Evolutionary conservation across 2,113 vertebrate species (phyloP).

Genomic region (Oryzias melastigma): DNA sequence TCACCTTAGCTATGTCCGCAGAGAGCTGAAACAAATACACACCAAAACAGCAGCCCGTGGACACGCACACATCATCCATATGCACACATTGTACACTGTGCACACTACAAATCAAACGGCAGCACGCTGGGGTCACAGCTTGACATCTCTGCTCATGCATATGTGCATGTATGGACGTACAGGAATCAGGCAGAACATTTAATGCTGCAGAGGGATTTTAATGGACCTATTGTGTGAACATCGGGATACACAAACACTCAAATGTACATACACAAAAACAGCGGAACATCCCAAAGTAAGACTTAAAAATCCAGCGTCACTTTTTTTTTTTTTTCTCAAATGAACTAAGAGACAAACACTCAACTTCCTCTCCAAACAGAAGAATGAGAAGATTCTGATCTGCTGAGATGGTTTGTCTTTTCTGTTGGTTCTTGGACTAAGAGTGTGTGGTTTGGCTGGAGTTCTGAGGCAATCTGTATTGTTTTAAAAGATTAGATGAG

Average conservation of each 20-base stretch:
- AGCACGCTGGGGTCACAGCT: conserved; percentile 5
- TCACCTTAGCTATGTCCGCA: conserved; percentile 86
- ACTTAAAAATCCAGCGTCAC: too few relatives aligned
- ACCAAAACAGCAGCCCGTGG: conserved; percentile 12
- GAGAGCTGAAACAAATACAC: conserved; percentile 85
- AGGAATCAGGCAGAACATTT: conserved; percentile 7
- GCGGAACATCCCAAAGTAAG: conserved; percentile 57
- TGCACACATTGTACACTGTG: not conserved
- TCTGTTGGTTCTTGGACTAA: conserved; percentile 48
- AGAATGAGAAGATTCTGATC: conserved; percentile 30
- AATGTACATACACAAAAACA: conserved; percentile 52
- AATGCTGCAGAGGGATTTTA: conserved; percentile 24
- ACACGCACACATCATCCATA: not conserved
- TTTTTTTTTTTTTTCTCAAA: conserved; percentile 38
- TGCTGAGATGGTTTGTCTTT: conserved; percentile 53
- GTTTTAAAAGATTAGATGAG: conserved; percentile 44
- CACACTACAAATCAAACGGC: conserved; percentile 3
- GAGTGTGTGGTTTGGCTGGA: conserved; percentile 29
- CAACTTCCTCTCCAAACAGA: conserved; percentile 28
- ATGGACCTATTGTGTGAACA: conserved; percentile 57
- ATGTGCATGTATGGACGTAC: conserved; percentile 13
- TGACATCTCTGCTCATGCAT: conserved; percentile 2
- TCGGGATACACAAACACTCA: conserved; percentile 29
- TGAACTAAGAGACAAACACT: conserved; percentile 47
- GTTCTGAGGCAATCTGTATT: conserved; percentile 46